These are phyloP conservation scores for Saccostrea glomerata DNA, from an alignment of 1,140 invertebrate genomes.

Conservation along the genomic window DNA sequence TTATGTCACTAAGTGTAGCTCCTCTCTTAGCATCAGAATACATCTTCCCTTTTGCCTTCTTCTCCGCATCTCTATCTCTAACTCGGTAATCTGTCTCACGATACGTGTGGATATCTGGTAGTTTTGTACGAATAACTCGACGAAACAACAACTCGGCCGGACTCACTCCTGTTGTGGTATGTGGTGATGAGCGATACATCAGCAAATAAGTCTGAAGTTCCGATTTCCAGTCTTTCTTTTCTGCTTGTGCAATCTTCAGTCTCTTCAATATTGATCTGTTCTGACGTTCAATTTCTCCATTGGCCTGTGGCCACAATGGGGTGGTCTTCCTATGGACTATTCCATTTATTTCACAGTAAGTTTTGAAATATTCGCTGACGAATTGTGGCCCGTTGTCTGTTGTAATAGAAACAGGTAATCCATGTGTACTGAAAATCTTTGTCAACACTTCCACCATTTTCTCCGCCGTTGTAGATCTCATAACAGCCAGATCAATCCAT, in stretches of 20 bases:
- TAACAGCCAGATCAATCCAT: constrained; percentile 48
- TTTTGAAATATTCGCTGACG: constrained; percentile 42
- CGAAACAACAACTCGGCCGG: constrained; percentile 51
- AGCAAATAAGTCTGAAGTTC: constrained; percentile 50
- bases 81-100: constrained; percentile 32
- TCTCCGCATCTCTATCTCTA: constrained; percentile 49
- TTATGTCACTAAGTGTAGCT: background rate
- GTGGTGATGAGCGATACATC: constrained; percentile 43
- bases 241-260: constrained; percentile 55
- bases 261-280: constrained; percentile 62
- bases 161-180: constrained; percentile 44
- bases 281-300: constrained; percentile 60
- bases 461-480: constrained; percentile 44
- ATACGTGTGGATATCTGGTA: constrained; percentile 45
- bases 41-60: constrained; percentile 26
- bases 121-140: constrained; percentile 52
- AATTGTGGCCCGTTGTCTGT: constrained; percentile 61
- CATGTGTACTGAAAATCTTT: constrained; percentile 26
- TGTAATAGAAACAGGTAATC: constrained; percentile 54
- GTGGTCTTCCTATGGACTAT: constrained; percentile 50
- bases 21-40: background rate
- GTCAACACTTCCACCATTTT: constrained; percentile 37
- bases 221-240: constrained; percentile 50
- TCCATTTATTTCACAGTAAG: constrained; percentile 43
- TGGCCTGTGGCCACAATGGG: constrained; percentile 58